Percentiles rank a stretch among this genome's conserved stretches.
Evolutionary conservation across 2,888 invertebrate genomes (phyloP).

Genomic region (Philopedon plagiatum): DNA sequence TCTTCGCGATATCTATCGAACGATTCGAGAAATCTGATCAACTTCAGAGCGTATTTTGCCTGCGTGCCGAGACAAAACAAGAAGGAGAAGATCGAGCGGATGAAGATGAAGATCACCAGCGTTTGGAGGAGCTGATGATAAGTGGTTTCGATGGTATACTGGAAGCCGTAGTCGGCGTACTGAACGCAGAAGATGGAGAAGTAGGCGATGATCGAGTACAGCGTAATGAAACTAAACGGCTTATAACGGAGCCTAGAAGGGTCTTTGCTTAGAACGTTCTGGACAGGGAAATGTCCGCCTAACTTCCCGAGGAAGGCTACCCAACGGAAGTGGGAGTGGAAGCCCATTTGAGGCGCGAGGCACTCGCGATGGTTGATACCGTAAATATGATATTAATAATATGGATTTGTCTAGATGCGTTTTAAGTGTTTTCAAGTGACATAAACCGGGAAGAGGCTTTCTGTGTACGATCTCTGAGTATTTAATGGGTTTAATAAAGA

Average conservation of each 20-base stretch:
- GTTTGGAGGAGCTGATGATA: constrained; percentile 12
- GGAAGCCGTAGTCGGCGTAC: neutral
- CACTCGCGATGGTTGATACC: neutral
- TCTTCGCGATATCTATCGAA: constrained; percentile 52
- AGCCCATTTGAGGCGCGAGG: neutral
- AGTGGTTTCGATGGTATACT: constrained; percentile 6
- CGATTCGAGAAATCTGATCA: constrained; percentile 53
- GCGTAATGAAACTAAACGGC: constrained; percentile 17
- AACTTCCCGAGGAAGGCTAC: constrained; percentile 38
- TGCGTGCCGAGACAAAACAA: constrained; percentile 29
- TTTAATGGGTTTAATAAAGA: neutral
- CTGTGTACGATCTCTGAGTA: neutral
- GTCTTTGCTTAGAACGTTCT: constrained; percentile 37
- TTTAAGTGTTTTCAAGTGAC: too few relatives aligned
- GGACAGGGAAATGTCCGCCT: constrained; percentile 35
- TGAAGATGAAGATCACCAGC: constrained; percentile 24
- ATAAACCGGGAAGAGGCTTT: too few relatives aligned
- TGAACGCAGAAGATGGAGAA: neutral
- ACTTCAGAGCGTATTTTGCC: constrained; percentile 33
- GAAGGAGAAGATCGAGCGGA: constrained; percentile 27
- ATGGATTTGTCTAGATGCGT: neutral
- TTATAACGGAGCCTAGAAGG: constrained; percentile 23
- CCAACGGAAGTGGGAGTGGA: constrained; percentile 23
- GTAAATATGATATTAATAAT: neutral
- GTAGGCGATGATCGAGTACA: constrained; percentile 29